Conservation (phyloP, 92 coral and sea anemone genomes). For the Micromussa lordhowensis region DNA sequence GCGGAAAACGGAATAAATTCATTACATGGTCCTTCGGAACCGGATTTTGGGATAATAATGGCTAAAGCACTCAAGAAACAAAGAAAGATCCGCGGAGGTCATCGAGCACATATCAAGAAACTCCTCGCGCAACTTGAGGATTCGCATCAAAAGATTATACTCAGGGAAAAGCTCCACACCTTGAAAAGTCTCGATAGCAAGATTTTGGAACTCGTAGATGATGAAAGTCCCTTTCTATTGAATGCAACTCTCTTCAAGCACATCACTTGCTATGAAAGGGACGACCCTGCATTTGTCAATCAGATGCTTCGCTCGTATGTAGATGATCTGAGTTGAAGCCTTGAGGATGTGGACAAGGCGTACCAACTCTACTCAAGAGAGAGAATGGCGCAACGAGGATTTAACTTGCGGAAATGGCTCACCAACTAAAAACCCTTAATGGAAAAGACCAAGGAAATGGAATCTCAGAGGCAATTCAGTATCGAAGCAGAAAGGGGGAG, state of each 20-base stretch:
- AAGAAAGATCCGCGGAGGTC: constrained; percentile 13
- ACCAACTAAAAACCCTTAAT: too few species aligned
- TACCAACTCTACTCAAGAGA: too few species aligned
- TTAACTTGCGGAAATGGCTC: too few species aligned
- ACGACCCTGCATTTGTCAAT: too few species aligned
- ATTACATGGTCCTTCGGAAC: neutral
- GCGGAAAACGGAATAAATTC: neutral
- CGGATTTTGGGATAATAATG: neutral
- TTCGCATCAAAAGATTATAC: neutral
- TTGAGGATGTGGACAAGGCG: too few species aligned
- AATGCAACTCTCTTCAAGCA: constrained; percentile 29
- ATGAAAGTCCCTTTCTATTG: constrained; percentile 40
- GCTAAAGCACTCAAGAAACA: neutral
- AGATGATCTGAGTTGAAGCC: too few species aligned
- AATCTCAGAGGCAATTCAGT: too few species aligned
- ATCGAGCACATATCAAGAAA: neutral
- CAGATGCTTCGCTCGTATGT: too few species aligned
- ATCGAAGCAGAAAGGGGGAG: too few species aligned
- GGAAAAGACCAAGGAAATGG: too few species aligned
- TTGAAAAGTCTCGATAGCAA: neutral
- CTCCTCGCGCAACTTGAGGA: neutral
- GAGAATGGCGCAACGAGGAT: too few species aligned
- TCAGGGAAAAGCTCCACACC: neutral
- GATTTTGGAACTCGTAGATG: constrained; percentile 2
- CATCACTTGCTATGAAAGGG: too few species aligned